These are phyloP conservation scores for Bambusicola thoracicus DNA, from an alignment of 2,113 vertebrate species.

Conservation along the genomic window DNA sequence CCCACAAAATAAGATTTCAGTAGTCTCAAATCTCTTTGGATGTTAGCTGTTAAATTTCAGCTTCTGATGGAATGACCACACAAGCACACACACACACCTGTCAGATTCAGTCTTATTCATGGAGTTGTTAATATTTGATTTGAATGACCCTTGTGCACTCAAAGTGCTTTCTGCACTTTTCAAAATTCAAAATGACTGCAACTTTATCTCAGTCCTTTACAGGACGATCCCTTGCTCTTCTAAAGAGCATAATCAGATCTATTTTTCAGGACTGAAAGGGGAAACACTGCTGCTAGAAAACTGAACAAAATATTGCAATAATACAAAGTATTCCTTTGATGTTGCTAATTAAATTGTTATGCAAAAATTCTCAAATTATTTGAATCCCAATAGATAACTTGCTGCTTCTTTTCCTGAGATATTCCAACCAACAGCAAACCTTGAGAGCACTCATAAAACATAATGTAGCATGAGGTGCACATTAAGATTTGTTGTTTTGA, in stretches of 20 bases:
- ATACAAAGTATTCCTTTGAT: slow-evolving; percentile 32
- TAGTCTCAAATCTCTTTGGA: neutral
- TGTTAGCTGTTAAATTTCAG: neutral
- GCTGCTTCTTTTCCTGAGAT: slow-evolving; percentile 17
- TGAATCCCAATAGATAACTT: slow-evolving; percentile 34
- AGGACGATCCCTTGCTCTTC: neutral
- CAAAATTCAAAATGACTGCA: neutral
- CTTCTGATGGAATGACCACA: neutral
- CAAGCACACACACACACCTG: rapidly evolving
- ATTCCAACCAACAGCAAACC: slow-evolving; percentile 18
- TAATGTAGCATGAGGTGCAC: neutral
- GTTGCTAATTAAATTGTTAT: slow-evolving; percentile 71
- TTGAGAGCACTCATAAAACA: slow-evolving; percentile 18
- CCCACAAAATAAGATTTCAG: neutral
- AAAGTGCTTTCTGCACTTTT: neutral
- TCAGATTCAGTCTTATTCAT: neutral
- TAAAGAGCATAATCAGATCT: slow-evolving; percentile 6
- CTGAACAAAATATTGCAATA: neutral
- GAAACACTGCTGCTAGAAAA: neutral
- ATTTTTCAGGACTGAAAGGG: neutral
- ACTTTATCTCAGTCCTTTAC: neutral
- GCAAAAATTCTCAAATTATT: slow-evolving; percentile 39
- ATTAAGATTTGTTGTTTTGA: slow-evolving; percentile 73
- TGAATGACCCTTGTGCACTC: neutral
- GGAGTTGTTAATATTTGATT: neutral